Conservation (phyloP, 2,797 vertebrate genomes). For the Chromis chromis region DNA sequence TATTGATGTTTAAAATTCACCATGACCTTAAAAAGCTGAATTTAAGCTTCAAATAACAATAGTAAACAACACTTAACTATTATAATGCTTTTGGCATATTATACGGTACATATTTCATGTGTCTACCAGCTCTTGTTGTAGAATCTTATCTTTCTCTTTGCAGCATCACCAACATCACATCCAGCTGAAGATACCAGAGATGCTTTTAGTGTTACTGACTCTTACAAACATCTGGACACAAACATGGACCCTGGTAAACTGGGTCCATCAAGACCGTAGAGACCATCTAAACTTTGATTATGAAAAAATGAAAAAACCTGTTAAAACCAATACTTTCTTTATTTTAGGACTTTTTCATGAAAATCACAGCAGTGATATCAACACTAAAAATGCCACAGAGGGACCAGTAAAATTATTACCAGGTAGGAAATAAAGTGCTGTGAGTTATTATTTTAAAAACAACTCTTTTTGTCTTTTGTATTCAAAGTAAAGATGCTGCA, state of each 20-base stretch:
- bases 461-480: not conserved
- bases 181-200: not conserved
- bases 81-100: too few species aligned
- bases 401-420: not conserved
- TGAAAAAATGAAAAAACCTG: not conserved
- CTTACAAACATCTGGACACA: not conserved
- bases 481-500: not conserved
- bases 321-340: not conserved
- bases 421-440: not conserved
- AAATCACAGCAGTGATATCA: not conserved
- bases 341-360: not conserved
- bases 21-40: too few species aligned
- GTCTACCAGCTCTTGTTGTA: too few species aligned
- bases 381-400: not conserved
- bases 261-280: not conserved
- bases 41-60: not conserved
- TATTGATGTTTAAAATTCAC: too few species aligned
- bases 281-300: not conserved
- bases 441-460: not conserved
- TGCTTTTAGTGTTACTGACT: too few species aligned
- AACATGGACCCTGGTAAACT: constrained; percentile 25
- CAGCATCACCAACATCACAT: constrained; percentile 37
- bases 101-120: too few species aligned
- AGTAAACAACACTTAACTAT: too few species aligned
- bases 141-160: constrained; percentile 9